phyloP scores from a whole-genome alignment of 2,797 vertebrate genomes.

The Enteromius paludinosus region DNA sequence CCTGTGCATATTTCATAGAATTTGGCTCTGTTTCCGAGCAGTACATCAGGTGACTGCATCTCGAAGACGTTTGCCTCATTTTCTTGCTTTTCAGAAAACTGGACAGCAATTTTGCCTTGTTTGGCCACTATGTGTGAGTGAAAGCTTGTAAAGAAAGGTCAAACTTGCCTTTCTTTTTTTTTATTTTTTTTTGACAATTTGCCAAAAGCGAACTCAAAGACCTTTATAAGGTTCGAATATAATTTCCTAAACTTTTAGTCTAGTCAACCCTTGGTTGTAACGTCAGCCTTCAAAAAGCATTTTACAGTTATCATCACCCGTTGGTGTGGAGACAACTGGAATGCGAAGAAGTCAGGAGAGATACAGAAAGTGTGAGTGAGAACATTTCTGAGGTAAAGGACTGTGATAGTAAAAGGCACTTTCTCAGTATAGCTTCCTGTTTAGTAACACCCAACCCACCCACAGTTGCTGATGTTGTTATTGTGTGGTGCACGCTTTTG shows the following conservation, averaged over 20 bases:
- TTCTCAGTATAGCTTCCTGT: conserved; percentile 65
- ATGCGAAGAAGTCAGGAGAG: conserved; percentile 5
- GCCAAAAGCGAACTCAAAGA: background rate
- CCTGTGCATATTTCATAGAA: conserved; percentile 6
- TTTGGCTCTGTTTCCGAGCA: background rate
- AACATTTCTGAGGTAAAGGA: background rate
- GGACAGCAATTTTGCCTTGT: conserved; percentile 18
- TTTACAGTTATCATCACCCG: conserved; percentile 4
- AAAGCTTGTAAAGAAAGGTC: conserved; percentile 1
- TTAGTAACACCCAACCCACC: conserved; percentile 58
- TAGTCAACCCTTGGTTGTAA: background rate
- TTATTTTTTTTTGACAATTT: background rate
- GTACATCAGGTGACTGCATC: background rate
- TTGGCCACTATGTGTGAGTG: conserved; percentile 25
- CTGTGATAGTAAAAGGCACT: background rate
- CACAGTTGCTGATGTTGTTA: conserved; percentile 36
- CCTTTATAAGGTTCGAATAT: background rate
- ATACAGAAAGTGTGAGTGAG: conserved; percentile 5
- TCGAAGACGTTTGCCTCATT: conserved; percentile 5
- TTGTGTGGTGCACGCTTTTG: background rate
- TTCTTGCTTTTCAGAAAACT: conserved; percentile 18
- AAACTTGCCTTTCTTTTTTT: background rate
- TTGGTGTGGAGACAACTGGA: conserved; percentile 29
- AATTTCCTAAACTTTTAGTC: background rate
- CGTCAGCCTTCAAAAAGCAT: conserved; percentile 3